Conservation (phyloP, 2,113 vertebrate genomes). For the Sapajus apella region DNA sequence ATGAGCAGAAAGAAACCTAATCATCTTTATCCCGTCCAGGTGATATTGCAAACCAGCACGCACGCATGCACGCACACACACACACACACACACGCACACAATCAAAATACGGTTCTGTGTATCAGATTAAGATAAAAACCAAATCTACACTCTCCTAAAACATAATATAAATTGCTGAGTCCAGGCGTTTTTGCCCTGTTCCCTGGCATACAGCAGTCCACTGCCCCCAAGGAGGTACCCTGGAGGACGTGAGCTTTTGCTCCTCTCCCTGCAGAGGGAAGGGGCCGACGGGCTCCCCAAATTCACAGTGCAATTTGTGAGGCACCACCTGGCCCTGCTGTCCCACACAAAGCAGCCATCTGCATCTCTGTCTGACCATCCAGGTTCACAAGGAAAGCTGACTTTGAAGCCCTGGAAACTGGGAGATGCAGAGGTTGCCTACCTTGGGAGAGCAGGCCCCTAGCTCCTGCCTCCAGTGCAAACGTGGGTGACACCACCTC, state of each 20-base stretch:
- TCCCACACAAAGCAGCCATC: neutral
- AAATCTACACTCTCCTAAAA: neutral
- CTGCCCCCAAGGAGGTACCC: neutral
- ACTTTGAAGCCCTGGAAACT: neutral
- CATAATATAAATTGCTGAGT: neutral
- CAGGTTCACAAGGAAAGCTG: neutral
- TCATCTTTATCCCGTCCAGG: neutral
- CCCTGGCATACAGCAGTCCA: neutral
- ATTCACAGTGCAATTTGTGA: neutral
- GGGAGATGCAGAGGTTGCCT: neutral
- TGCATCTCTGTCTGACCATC: accelerated
- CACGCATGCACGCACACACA: accelerated
- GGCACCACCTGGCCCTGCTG: neutral
- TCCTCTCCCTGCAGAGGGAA: neutral
- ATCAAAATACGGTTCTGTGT: no score
- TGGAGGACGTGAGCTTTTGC: neutral
- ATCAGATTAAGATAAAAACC: neutral
- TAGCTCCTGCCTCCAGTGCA: neutral
- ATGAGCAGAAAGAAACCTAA: neutral
- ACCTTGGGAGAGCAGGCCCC: neutral
- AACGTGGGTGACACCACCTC: neutral
- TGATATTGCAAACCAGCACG: neutral
- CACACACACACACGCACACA: accelerated
- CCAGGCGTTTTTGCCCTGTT: neutral
- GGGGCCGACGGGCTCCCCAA: neutral